Evolutionary conservation across 2,797 vertebrate species (phyloP), one percentile per base, ranked within the genome.

Genomic region (Thamnophis elegans): DNA sequence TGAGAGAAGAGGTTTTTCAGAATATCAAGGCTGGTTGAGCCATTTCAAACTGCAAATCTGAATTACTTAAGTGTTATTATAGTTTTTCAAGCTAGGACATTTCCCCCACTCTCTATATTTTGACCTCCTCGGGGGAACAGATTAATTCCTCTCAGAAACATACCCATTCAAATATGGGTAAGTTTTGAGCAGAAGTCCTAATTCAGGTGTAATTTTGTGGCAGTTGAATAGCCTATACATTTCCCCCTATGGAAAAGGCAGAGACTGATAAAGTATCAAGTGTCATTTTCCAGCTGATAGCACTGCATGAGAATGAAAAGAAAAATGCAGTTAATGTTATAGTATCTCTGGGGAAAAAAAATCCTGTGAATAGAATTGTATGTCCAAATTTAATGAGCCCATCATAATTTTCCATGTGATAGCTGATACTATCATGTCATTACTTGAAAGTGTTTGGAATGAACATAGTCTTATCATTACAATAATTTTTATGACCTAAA

Each of bases 331-430:
- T 91, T 32, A 78, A 51, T 26, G 10, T 88, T 54, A 89, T 58
- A 42, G 25, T 58, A 88, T 42, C 56, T 26, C 25, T 47, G 10
- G 20, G 36, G 14, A 28, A 28, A 36, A 68, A 68, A 86, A 58
- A 42, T 13, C 54, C n/a, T 88, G 65, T 42, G 58, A 91, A 55
- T 65, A 36, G 87, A 85, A 89, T 56, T 32, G 18, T 51, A 47
- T 88, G 68, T 20, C 86, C 32, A 85, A 59, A n/a, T 65, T 88
- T 91, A 93, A 85, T 89, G 32, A 89, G 13, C 73, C 68, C 86
- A n/a, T 91, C 51, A 78, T 65, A 82, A n/a, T 60, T 91, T 91
- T 82, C 56, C 65, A 89, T 56, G 65, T 56, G 92, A 89, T 93
- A 91, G 60, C 89, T 93, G 51, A 16, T n/a, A 68, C 65, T 85